A percentile compares a stretch with the other conserved stretches of the same genome.
These are phyloP conservation scores for Amblyteles armatorius DNA, from an alignment of 2,888 invertebrate genomes.

Conservation along the genomic window DNA sequence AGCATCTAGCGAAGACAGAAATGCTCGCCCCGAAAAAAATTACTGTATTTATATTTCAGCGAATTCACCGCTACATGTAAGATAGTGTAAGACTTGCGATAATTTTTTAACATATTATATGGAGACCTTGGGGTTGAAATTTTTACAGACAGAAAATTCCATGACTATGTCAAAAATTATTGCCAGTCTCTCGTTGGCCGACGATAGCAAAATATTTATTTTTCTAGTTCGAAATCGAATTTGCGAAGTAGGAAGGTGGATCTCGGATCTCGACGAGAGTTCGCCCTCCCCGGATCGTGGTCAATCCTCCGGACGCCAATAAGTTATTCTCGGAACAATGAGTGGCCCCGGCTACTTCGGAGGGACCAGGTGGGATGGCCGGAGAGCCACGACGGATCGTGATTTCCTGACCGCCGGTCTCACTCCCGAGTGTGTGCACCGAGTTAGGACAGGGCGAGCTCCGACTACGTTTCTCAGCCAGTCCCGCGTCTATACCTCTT, in stretches of 20 bases:
- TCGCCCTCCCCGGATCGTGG: conserved; percentile 37
- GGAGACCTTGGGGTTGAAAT: too few species aligned
- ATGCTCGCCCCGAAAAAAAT: too few species aligned
- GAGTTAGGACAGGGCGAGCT: conserved; percentile 20
- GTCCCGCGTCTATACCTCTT: conserved; percentile 17
- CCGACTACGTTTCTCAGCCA: not conserved
- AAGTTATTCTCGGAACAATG: conserved; percentile 67
- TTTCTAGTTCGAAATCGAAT: not conserved
- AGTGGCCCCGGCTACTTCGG: conserved; percentile 47
- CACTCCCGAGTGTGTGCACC: conserved; percentile 15
- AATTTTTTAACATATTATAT: too few species aligned
- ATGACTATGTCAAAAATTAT: too few species aligned
- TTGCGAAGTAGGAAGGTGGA: conserved; percentile 17
- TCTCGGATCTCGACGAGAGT: conserved; percentile 4
- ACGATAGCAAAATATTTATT: not conserved
- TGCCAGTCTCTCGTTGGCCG: too few species aligned
- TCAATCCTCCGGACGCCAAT: conserved; percentile 58
- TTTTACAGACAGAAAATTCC: too few species aligned
- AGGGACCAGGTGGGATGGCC: conserved; percentile 41
- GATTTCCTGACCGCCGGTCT: conserved; percentile 69
- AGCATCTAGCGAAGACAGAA: too few species aligned
- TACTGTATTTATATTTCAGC: too few species aligned
- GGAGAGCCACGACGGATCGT: conserved; percentile 60
- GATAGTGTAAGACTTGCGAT: too few species aligned
- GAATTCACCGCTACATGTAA: too few species aligned